Base-by-base conservation (phyloP, 2,888 invertebrate species). In the Tenodera sinensis region DNA sequence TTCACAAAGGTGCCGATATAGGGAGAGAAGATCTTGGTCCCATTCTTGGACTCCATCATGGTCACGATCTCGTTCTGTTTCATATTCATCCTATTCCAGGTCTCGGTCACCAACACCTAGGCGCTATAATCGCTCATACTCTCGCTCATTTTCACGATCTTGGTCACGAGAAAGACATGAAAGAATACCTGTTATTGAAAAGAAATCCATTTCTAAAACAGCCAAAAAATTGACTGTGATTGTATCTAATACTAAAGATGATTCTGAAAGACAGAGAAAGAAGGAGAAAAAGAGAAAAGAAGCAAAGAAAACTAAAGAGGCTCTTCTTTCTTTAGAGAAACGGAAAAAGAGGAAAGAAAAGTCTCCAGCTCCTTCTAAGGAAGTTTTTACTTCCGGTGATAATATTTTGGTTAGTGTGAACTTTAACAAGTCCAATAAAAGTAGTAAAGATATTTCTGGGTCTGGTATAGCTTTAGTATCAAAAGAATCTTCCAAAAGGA, bases 361-460 rank as follows among this genome's bases (percentile, higher is more conserved):
- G 83, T 95, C 95, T 0, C 94, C 94, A n/a, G 95, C 94, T 88
- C 97, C 97, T 0, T 97, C 97, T 3, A 98, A 98, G 93, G 98
- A 98, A 93, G 97, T 98, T 4, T 98, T 98, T 93, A 97, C 98
- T 0, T 98, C 98, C 20, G 98, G 98, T 4, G 97, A 98, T 93
- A 98, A 98, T 93, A 98, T 98, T 92, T 95, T 98, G 91, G 98
- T 98, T 20, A 98, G 98, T 93, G 97, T 98, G 28, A 98, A 97
- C 93, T 98, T 98, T 93, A 96, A 97, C 92, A 91, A 91, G 88
- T 90, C 91, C 15, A 88, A 87, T 30, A 91, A 91, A 86, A 85
- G 27, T 34, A 88, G 95, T 91, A 94, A 93, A 89, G 93, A 93
- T 90, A 93, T 93, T 90, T 92, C 92, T 71, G 92, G 93, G 89